These are phyloP conservation scores for Minunthozetes semirufus DNA, from an alignment of 2,888 invertebrate genomes.

Conservation along the genomic window DNA sequence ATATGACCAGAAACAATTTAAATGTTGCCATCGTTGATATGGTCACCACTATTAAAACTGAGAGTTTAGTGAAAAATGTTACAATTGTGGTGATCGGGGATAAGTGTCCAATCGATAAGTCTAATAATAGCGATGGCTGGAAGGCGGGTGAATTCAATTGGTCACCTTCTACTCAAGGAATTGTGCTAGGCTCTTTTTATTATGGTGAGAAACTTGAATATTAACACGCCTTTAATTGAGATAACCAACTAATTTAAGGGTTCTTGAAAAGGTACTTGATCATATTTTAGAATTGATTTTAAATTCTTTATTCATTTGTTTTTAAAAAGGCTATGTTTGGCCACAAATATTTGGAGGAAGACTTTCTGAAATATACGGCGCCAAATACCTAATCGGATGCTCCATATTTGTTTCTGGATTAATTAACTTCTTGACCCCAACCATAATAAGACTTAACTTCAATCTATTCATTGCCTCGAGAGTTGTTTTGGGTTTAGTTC, in stretches of 20 bases:
- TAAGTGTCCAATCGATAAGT: background rate
- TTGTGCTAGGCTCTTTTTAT: constrained; percentile 41
- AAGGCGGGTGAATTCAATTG: constrained; percentile 38
- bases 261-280: background rate
- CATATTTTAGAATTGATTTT: background rate
- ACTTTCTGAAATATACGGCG: constrained; percentile 40
- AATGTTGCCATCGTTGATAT: background rate
- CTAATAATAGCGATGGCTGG: background rate
- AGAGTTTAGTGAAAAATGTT: background rate
- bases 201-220: constrained; percentile 35
- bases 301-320: background rate
- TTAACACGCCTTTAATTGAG: background rate
- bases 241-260: background rate
- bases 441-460: constrained; percentile 36
- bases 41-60: background rate
- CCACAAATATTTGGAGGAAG: constrained; percentile 40
- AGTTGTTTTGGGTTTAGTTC: constrained; percentile 39
- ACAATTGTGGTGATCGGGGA: background rate
- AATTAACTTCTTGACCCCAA: constrained; percentile 40
- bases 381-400: constrained; percentile 38
- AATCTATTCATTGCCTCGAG: constrained; percentile 38
- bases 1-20: background rate
- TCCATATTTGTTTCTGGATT: constrained; percentile 39
- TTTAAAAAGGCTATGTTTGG: constrained; percentile 37
- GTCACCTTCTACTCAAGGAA: constrained; percentile 40